Conservation (phyloP, 1,140 invertebrate genomes). For the Olivierus martensii region DNA sequence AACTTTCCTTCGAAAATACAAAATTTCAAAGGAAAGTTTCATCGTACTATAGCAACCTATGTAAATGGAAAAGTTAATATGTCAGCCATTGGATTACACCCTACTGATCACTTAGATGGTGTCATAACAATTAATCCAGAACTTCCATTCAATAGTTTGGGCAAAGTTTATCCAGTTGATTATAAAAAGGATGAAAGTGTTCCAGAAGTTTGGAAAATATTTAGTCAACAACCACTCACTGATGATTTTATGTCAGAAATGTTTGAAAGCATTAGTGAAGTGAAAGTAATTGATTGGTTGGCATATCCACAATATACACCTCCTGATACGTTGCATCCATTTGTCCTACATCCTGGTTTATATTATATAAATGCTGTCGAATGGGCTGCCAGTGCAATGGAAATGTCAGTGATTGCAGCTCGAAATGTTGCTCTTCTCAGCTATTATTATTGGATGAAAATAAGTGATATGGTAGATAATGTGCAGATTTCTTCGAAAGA, state of each 20-base stretch:
- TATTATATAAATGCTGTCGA: constrained; percentile 54
- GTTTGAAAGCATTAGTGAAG: constrained; percentile 34
- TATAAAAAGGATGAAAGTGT: background rate
- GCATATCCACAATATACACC: constrained; percentile 47
- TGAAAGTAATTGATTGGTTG: constrained; percentile 37
- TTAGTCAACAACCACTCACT: constrained; percentile 36
- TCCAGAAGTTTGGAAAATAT: constrained; percentile 42
- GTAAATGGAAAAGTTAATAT: constrained; percentile 36
- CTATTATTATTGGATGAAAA: too few species aligned
- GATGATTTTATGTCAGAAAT: constrained; percentile 34
- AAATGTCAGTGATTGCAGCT: background rate
- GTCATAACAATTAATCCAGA: constrained; percentile 38
- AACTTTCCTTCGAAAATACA: constrained; percentile 28
- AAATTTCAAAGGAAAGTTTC: constrained; percentile 32
- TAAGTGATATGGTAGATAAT: too few species aligned
- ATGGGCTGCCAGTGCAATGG: constrained; percentile 44
- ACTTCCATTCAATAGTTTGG: constrained; percentile 32
- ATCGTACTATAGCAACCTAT: constrained; percentile 43
- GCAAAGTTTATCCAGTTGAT: constrained; percentile 32
- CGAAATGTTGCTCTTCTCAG: background rate
- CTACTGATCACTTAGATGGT: constrained; percentile 24
- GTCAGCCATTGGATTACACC: constrained; percentile 4
- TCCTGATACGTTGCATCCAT: constrained; percentile 32
- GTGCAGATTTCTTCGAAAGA: too few species aligned
- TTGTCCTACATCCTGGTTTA: constrained; percentile 39